These are phyloP conservation scores for Peribatodes rhomboidaria DNA, from an alignment of 2,888 invertebrate genomes.

Conservation along the genomic window DNA sequence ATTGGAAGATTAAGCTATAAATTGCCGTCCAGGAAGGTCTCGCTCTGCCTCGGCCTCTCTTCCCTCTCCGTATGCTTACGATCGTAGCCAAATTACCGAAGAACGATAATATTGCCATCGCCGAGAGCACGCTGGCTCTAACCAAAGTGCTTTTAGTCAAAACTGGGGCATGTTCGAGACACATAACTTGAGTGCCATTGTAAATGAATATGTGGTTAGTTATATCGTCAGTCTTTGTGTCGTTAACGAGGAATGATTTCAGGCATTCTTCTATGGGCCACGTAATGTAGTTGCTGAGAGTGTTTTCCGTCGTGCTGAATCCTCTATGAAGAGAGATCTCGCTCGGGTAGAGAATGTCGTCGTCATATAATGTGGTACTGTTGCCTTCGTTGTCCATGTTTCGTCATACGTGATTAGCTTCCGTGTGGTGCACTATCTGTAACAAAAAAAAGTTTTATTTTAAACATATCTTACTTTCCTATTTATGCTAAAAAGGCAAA, in stretches of 20 bases:
- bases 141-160: conserved; percentile 88
- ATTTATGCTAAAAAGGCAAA: no score
- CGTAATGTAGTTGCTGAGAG: conserved; percentile 51
- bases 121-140: conserved; percentile 88
- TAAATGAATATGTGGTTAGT: conserved; percentile 58
- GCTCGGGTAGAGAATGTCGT: conserved; percentile 57
- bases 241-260: conserved; percentile 63
- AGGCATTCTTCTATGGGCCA: conserved; percentile 77
- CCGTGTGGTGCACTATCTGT: conserved; percentile 57
- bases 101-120: conserved; percentile 91
- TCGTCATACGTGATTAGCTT: conserved; percentile 72
- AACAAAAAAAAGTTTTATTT: conserved; percentile 58
- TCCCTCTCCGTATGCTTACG: conserved; percentile 90
- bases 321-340: conserved; percentile 63
- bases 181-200: conserved; percentile 73
- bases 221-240: conserved; percentile 60
- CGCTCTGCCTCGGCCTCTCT: conserved; percentile 84
- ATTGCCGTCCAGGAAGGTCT: conserved; percentile 90
- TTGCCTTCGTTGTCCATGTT: conserved; percentile 80
- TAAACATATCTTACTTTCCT: no score
- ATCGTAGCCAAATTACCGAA: conserved; percentile 92
- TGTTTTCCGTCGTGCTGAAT: conserved; percentile 56
- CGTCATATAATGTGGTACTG: conserved; percentile 81
- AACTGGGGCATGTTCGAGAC: conserved; percentile 89
- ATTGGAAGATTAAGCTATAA: conserved; percentile 92